phyloP scores from a whole-genome alignment of 2,113 vertebrate genomes.

The Neotoma lepida region DNA sequence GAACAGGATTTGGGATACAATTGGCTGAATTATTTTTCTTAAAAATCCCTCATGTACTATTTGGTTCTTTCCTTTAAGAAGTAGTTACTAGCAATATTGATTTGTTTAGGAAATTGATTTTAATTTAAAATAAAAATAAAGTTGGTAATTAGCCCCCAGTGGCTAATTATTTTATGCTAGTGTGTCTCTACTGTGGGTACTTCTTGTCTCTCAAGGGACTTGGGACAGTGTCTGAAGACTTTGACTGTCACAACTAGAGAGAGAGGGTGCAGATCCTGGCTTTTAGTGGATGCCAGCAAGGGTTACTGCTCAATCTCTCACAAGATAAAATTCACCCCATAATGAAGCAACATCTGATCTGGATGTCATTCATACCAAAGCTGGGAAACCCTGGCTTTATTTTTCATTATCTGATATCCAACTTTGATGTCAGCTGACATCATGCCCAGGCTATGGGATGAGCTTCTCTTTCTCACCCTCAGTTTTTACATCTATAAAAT shows the following conservation, averaged over 20 bases:
- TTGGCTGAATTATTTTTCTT: neutral
- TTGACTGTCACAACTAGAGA: neutral
- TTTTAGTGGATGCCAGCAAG: neutral
- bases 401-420: neutral
- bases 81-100: neutral
- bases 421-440: too few species aligned
- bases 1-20: neutral
- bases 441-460: fast-evolving
- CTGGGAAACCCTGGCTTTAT: neutral
- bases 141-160: neutral
- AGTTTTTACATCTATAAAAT: neutral
- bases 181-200: neutral
- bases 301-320: too few species aligned
- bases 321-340: too few species aligned
- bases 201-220: neutral
- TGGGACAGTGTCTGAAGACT: neutral
- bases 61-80: neutral
- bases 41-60: neutral
- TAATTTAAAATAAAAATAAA: conserved; percentile 25
- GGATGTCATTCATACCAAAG: neutral
- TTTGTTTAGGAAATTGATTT: neutral
- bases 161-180: neutral
- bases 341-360: fast-evolving
- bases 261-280: neutral
- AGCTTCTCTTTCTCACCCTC: neutral